phyloP scores from a whole-genome alignment of 2,113 vertebrate species.

The Gyps fulvus region DNA sequence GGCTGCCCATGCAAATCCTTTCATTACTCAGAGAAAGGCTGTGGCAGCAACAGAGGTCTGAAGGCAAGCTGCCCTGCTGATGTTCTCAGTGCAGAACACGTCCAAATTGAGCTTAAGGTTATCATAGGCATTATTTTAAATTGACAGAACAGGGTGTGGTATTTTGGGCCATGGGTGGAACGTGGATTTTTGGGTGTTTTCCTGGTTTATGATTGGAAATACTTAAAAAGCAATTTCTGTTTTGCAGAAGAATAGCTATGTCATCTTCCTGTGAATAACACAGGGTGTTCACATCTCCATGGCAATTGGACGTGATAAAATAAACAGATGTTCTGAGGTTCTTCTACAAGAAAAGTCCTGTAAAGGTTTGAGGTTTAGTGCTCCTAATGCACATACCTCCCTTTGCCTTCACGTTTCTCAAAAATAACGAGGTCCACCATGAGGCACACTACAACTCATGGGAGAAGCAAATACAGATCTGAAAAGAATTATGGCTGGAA shows the following conservation, averaged over 20 bases:
- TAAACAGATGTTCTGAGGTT: slow-evolving; percentile 46
- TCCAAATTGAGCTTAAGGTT: not conserved
- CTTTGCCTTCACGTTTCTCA: not conserved
- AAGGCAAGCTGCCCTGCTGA: not conserved
- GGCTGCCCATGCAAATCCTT: not conserved
- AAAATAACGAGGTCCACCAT: not conserved
- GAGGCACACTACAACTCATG: not conserved
- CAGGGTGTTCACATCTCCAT: slow-evolving; percentile 60
- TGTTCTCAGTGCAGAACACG: not conserved
- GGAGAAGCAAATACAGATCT: not conserved
- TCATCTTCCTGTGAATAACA: slow-evolving; percentile 65
- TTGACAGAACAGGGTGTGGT: slow-evolving; percentile 24
- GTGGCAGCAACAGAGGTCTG: not conserved
- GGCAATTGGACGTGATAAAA: slow-evolving; percentile 47
- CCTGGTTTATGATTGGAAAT: slow-evolving; percentile 58
- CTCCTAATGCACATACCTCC: not conserved
- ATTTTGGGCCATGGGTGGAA: not conserved
- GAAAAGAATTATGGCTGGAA: not conserved
- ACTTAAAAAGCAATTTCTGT: slow-evolving; percentile 54
- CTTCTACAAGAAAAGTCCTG: not conserved
- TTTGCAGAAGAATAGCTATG: slow-evolving; percentile 60
- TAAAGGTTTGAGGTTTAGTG: not conserved
- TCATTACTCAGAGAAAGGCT: not conserved
- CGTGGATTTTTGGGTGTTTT: slow-evolving; percentile 16
- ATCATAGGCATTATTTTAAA: not conserved